Evolutionary conservation across 2,888 invertebrate species (phyloP), one percentile per base, ranked within the genome.

Genomic region (Auanema sp.): DNA sequence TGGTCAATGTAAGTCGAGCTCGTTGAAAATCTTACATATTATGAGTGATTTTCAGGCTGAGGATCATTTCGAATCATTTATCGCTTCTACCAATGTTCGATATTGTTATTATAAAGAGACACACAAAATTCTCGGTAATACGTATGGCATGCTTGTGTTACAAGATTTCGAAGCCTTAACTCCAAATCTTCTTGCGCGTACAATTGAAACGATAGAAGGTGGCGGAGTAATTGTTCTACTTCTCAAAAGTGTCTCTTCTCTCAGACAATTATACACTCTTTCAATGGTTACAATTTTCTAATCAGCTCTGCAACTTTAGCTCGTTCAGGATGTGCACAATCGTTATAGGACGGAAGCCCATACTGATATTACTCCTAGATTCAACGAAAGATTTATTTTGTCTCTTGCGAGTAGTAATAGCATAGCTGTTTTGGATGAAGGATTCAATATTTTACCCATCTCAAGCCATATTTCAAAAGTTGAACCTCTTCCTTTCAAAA

Each of bases 91-190:
- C 0, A 91, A 93, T 69, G 97, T 99, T 79, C 90, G 97, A 67
- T 98, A 95, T 71, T 91, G 96, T 81, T 98, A 96, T 85, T 98
- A 98, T 85, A 90, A 91, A 0, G 98, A 99, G 85, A 96, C 96
- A 0, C 95, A 97, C 84, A 92, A 94, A 76, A 94, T 98, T 85
- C 89, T 98, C 0, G 98, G 98, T 61, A 94, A 93, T 82, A 98
- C 98, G 0, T 98, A 91, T 86, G 94, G 93, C 58, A 91, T 93
- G 86, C 93, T 95, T 87, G 90, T 97, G 44, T 86, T 97, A 66
- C 94, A 95, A 90, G 95, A 96, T 84, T 96, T 95, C 87, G 97
- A 99, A 87, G 96, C 96, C 0, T 84, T 99, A 0, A 97, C 96
- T 1, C 97, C 98, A 0, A 98, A 99, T 86, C 87, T 97, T 68